These are phyloP conservation scores for Callyntrura guangdongensis DNA, from an alignment of 2,888 invertebrate species.

Conservation along the genomic window DNA sequence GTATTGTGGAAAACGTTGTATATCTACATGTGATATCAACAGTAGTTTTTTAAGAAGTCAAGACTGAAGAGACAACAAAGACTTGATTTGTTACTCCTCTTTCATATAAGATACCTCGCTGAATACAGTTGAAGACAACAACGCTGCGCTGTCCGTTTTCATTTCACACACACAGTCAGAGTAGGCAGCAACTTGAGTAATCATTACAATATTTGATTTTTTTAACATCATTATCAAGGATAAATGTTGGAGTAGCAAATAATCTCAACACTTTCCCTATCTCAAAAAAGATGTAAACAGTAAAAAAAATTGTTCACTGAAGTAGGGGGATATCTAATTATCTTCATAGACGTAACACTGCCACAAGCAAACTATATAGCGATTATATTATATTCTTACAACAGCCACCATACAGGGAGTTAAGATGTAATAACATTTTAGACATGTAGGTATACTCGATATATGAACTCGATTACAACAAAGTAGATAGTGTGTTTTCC, in stretches of 20 bases:
- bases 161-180: background rate
- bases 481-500: background rate
- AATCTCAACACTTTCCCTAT: slow-evolving; percentile 29
- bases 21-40: background rate
- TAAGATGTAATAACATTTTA: background rate
- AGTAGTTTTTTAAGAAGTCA: slow-evolving; percentile 29
- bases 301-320: background rate
- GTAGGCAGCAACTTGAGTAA: slow-evolving; percentile 2
- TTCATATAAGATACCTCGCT: background rate
- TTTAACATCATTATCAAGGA: slow-evolving; percentile 4
- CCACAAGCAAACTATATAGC: background rate
- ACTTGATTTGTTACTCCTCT: slow-evolving; percentile 23
- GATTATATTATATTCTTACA: too few species aligned
- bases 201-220: background rate
- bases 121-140: background rate
- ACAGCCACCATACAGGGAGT: background rate
- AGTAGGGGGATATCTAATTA: background rate
- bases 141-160: background rate
- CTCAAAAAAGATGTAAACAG: background rate
- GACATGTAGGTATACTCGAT: too few species aligned
- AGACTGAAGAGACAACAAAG: slow-evolving; percentile 43
- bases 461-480: background rate
- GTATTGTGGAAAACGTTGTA: background rate
- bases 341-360: too few species aligned
- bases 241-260: background rate